Evolutionary conservation across 2,797 vertebrate genomes (phyloP).

Genomic region (Karalla daura): DNA sequence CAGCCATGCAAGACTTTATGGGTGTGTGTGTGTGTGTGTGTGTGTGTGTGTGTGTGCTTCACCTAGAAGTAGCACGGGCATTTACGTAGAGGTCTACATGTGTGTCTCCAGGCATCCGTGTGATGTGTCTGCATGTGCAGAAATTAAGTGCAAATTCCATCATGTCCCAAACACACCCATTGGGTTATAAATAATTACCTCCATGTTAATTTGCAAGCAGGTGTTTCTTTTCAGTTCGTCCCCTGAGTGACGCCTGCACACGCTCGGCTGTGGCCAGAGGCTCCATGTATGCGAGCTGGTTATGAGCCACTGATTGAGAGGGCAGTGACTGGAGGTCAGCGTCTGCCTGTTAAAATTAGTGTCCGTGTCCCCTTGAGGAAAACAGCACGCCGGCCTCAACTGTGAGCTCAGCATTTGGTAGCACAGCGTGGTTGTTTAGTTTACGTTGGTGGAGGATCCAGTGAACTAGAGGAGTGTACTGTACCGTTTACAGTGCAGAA

Average conservation of each 20-base stretch:
- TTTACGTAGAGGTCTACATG: not conserved
- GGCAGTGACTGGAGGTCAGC: not conserved
- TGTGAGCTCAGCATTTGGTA: not conserved
- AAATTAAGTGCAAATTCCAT: not conserved
- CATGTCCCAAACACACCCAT: not conserved
- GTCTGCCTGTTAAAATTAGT: constrained; percentile 9
- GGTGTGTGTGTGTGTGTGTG: constrained; percentile 5
- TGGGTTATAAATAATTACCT: constrained; percentile 22
- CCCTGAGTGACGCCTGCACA: constrained; percentile 13
- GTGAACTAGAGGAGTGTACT: not conserved
- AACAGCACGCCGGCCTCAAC: not conserved
- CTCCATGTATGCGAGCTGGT: not conserved
- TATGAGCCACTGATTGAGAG: constrained; percentile 16
- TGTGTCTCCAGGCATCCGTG: constrained; percentile 7
- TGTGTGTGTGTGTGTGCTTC: constrained; percentile 16
- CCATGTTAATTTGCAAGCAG: constrained; percentile 17
- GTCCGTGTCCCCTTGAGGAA: not conserved
- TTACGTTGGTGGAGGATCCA: not conserved
- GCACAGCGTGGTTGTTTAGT: not conserved
- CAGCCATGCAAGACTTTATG: constrained; percentile 32
- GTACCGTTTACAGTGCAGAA: too few species aligned
- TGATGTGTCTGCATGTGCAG: constrained; percentile 2
- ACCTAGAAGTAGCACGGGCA: constrained; percentile 18
- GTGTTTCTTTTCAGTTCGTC: constrained; percentile 10
- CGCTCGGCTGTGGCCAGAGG: not conserved